Percentiles rank a stretch among this genome's conserved stretches.
These are phyloP conservation scores for Dicaeum eximium DNA, from an alignment of 2,113 vertebrate species.

Conservation along the genomic window DNA sequence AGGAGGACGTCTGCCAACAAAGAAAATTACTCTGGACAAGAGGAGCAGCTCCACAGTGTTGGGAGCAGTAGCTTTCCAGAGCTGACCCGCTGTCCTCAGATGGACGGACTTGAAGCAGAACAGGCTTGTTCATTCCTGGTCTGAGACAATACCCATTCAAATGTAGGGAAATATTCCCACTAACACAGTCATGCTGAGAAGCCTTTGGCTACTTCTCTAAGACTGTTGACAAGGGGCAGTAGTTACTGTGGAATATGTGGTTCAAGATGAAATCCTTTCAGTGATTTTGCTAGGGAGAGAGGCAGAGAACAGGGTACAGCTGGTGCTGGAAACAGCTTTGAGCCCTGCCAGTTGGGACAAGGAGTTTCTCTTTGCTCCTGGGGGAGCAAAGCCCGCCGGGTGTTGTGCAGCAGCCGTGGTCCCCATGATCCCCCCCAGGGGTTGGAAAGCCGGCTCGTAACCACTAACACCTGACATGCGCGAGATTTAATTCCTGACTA, in stretches of 20 bases:
- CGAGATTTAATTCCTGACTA: background rate
- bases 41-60: rapidly evolving
- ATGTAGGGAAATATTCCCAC: background rate
- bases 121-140: conserved; percentile 32
- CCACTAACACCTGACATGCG: background rate
- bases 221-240: background rate
- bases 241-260: background rate
- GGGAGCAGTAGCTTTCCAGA: background rate
- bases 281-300: background rate
- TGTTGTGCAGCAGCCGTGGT: background rate
- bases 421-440: rapidly evolving
- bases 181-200: background rate
- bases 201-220: background rate
- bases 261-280: background rate
- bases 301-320: background rate
- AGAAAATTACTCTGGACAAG: background rate
- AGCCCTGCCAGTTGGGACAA: background rate
- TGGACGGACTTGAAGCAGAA: background rate
- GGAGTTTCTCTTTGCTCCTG: background rate
- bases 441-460: background rate
- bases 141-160: conserved; percentile 45
- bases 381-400: rapidly evolving
- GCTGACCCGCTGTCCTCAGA: background rate
- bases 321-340: background rate
- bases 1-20: background rate